Conservation (phyloP, 2,888 invertebrate species). For the Phalera bucephala region DNA sequence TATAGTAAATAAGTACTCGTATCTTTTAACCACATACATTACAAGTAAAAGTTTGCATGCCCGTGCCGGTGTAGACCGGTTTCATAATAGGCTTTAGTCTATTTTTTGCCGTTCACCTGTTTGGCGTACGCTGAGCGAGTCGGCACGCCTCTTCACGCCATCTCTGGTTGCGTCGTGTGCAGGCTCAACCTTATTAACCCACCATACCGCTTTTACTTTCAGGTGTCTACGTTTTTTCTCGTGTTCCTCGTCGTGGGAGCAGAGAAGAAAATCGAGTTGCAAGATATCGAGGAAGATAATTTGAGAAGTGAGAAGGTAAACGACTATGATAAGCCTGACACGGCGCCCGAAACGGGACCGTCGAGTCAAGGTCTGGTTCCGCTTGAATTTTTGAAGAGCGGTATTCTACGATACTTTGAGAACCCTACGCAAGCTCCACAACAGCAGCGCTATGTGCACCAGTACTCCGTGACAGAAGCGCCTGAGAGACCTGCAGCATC, state of each 20-base stretch:
- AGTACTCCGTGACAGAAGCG: slow-evolving; percentile 69
- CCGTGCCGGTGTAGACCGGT: slow-evolving; percentile 68
- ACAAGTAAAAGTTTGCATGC: slow-evolving; percentile 76
- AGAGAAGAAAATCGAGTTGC: slow-evolving; percentile 86
- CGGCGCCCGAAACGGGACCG: slow-evolving; percentile 34
- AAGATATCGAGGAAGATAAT: slow-evolving; percentile 90
- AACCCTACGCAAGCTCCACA: slow-evolving; percentile 43
- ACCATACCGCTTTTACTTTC: slow-evolving; percentile 69
- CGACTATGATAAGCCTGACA: slow-evolving; percentile 47
- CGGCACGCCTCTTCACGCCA: slow-evolving; percentile 47
- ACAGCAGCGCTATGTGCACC: slow-evolving; percentile 62
- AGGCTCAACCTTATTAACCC: slow-evolving; percentile 37
- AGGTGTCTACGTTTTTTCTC: slow-evolving; percentile 61
- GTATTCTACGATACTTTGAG: slow-evolving; percentile 57
- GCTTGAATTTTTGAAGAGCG: slow-evolving; percentile 61
- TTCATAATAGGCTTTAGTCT: slow-evolving; percentile 64
- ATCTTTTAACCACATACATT: slow-evolving; percentile 64
- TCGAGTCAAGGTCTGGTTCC: slow-evolving; percentile 37
- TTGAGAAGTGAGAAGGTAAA: slow-evolving; percentile 82
- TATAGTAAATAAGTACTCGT: slow-evolving; percentile 44
- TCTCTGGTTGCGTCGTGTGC: slow-evolving; percentile 43
- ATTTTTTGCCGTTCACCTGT: slow-evolving; percentile 78
- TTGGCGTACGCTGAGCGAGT: slow-evolving; percentile 41
- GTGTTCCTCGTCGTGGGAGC: slow-evolving; percentile 58
- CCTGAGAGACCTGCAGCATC: slow-evolving; percentile 48